phyloP scores from a whole-genome alignment of 2,888 invertebrate genomes.

The Helleia helle region DNA sequence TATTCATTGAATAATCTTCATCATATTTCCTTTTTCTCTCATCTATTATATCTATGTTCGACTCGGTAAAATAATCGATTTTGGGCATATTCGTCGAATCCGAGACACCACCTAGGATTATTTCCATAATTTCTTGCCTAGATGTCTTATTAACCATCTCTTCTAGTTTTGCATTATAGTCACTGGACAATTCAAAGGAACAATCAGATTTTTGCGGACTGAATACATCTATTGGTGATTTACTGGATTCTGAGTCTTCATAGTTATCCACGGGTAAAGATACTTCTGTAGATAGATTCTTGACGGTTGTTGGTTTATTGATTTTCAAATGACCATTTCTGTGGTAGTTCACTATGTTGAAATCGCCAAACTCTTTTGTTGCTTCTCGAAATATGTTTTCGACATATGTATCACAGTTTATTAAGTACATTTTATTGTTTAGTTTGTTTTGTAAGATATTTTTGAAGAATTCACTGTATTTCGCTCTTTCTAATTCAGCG shows the following conservation, averaged over 20 bases:
- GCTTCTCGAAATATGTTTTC: slow-evolving; percentile 48
- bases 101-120: slow-evolving; percentile 54
- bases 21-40: slow-evolving; percentile 44
- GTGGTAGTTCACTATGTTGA: slow-evolving; percentile 47
- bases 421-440: slow-evolving; percentile 39
- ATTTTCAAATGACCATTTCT: slow-evolving; percentile 51
- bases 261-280: slow-evolving; percentile 22
- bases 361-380: slow-evolving; percentile 38
- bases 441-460: slow-evolving; percentile 27
- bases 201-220: slow-evolving; percentile 63
- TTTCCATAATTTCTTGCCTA: slow-evolving; percentile 64
- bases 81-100: slow-evolving; percentile 45
- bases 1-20: slow-evolving; percentile 42
- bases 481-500: slow-evolving; percentile 44
- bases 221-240: slow-evolving; percentile 27
- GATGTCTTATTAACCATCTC: slow-evolving; percentile 63
- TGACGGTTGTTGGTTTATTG: slow-evolving; percentile 35
- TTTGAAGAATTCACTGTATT: slow-evolving; percentile 42
- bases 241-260: neutral
- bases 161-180: slow-evolving; percentile 58
- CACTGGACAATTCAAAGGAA: slow-evolving; percentile 55
- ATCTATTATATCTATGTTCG: slow-evolving; percentile 34
- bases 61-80: slow-evolving; percentile 51
- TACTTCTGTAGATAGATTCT: slow-evolving; percentile 44
- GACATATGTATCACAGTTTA: slow-evolving; percentile 56